Evolutionary conservation across 1,140 invertebrate genomes (phyloP), one percentile per base, ranked within the genome.

Genomic region (Rhagoletis pomonella): DNA sequence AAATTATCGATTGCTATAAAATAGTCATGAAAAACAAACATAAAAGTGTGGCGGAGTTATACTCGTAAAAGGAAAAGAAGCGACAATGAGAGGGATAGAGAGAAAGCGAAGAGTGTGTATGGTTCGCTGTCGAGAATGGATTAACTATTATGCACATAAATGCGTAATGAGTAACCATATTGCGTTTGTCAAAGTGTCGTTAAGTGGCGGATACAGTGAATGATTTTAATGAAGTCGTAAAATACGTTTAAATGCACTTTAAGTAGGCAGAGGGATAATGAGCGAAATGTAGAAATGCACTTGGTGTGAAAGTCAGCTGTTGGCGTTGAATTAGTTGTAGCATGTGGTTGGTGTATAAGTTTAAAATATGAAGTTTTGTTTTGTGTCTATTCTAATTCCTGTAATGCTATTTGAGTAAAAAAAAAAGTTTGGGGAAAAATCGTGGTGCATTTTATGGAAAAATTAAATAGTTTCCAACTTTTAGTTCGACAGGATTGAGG

Each of bases 1-100:
- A 81, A 81, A 81, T 81, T 29, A 81, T 81, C 73, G 73, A 81
- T 81, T 81, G 73, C 73, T 55, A 81, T 81, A 81, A 81, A 81
- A 81, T 58, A 55, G 73, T 29, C 17, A 55, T 81, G 47, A 81
- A 81, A 81, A 81, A 81, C 55, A 81, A 58, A 50, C 50, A 81
- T 55, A 81, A 81, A 81, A 81, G 73, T 19, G 73, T 81, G 73
- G 17, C 44, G 6, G 3, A n/a, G n/a, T n/a, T 47, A 81, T n/a
- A 81, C 19, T 29, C 29, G 29, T 29, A 29, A 29, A 29, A 29
- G 29, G 29, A 29, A 73, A 14, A 12, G 42, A 73, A 47, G 29
- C 9, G 39, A 29, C 29, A 29, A 29, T 29, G 29, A 29, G 29
- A 29, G 1, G 1, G 1, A 29, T 29, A 29, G 29, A 42, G 9